Base-by-base conservation (phyloP, 2,888 invertebrate species). In the Tribolium freemani region DNA sequence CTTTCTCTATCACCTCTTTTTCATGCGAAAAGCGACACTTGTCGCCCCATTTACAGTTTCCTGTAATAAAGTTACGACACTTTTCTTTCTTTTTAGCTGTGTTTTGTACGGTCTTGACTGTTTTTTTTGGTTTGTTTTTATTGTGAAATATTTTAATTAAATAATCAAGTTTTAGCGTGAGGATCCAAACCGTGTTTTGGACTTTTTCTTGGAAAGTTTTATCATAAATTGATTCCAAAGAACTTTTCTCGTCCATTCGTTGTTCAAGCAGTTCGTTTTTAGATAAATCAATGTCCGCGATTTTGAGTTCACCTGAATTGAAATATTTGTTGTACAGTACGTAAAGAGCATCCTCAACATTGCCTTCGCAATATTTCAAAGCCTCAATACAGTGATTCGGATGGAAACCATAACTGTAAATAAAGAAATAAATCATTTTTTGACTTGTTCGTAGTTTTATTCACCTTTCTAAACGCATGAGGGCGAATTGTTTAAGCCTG, bases 161-260 rank as follows among this genome's bases (percentile, higher is more conserved):
- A 83, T 93, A 93, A 78, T 93, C 90, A 69, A 94, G 85, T 79
- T 91, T 89, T 68, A 94, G 86, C 80, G 89, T 90, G 0, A 95
- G 86, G 74, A 88, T 90, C 95, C 95, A 95, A 11, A 94, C 89
- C 38, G 84, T 80, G 85, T 93, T 90, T 64, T 88, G 88, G 67
- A 94, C 92, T 83, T 92, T 93, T 73, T 92, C 91, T 79, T 87
- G 88, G 83, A 93, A 94, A 30, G 88, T 88, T 30, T 88, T 87
- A 71, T 93, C 94, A 79, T 94, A 95, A 75, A 95, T 95, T 10
- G 94, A 94, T 85, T 93, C 90, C 31, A 95, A 85, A 0, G 93
- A 93, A 74, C 91, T 90, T 84, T 91, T 91, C 81, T 95, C 95
- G 68, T 94, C 94, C 6, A 85, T 86, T 72, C 91, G 88, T 86